Base-by-base conservation (phyloP, 2,113 vertebrate species). In the Notothenia coriiceps region DNA sequence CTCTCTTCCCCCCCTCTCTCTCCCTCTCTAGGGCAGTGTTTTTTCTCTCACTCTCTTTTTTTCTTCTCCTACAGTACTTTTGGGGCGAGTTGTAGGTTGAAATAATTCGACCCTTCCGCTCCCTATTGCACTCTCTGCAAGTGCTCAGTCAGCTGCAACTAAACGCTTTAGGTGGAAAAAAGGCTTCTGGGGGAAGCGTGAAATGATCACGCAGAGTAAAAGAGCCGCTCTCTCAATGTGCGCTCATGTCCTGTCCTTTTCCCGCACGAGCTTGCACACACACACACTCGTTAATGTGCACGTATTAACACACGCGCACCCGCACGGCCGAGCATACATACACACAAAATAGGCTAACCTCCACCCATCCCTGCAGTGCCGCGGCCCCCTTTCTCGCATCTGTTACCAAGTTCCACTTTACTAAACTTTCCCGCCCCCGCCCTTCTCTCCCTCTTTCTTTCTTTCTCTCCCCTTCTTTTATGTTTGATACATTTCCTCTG, bases 121-220 rank as follows among this genome's bases (percentile, higher is more conserved):
- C 96, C 96, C 97, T 96, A 95, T 95, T 95, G 97, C 96, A 96
- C 95, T 95, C 95, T 73, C 96, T 97, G 96, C 96, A 96, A 97
- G 96, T 97, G 98, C 93, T 97, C 98, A 99, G 94, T 98, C 97
- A 97, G 96, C 98, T 98, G 98, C 97, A 96, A 99, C 98, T 98
- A 99, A 99, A 99, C 97, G 96, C 97, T 99, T 99, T 99, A 98
- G 97, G 96, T 97, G 97, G 97, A 97, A 97, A 97, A 97, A 96
- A 95, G 95, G 96, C 94, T 95, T 97, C 95, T 95, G 96, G 97
- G 96, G 96, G 94, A 95, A 96, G 97, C 96, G 97, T 99, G 97
- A 98, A 98, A 98, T 97, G 97, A 99, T 98, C 97, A 97, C 96
- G 95, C 96, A 95, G 96, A 96, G 89, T 89, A 89, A 92, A 97